Percentiles rank a stretch among this genome's conserved stretches.
These are phyloP conservation scores for Lota lota DNA, from an alignment of 2,113 vertebrate genomes.

Conservation along the genomic window DNA sequence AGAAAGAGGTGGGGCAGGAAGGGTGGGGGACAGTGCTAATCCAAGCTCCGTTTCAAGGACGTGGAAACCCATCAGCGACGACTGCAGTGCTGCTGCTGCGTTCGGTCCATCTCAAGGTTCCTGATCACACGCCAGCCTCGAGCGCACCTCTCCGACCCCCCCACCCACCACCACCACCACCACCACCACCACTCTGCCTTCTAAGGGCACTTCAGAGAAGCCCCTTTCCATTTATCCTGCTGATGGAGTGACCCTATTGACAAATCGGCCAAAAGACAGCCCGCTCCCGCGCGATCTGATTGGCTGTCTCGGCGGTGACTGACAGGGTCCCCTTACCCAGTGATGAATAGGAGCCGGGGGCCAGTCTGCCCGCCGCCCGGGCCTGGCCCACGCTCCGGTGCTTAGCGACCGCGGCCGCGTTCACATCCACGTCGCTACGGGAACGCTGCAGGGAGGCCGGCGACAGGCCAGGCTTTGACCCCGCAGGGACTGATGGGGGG, in stretches of 20 bases:
- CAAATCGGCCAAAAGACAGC: not conserved
- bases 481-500: slow-evolving; percentile 73
- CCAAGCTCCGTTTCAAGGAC: not conserved
- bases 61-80: not conserved
- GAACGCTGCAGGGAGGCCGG: slow-evolving; percentile 87
- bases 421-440: slow-evolving; percentile 93
- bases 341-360: slow-evolving; percentile 86
- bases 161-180: too few species aligned
- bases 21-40: not conserved
- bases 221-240: slow-evolving; percentile 11
- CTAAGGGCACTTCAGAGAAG: too few species aligned
- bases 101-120: not conserved
- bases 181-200: too few species aligned
- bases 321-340: slow-evolving; percentile 78
- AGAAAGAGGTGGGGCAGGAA: too few species aligned
- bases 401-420: slow-evolving; percentile 88
- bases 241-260: not conserved
- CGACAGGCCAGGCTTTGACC: slow-evolving; percentile 76
- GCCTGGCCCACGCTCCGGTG: slow-evolving; percentile 81
- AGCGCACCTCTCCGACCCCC: too few species aligned
- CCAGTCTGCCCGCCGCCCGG: slow-evolving; percentile 72
- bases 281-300: slow-evolving; percentile 10
- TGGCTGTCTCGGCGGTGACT: slow-evolving; percentile 21
- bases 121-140: too few species aligned
- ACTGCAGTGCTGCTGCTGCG: too few species aligned